These are phyloP conservation scores for Sinella curviseta DNA, from an alignment of 1,140 invertebrate species.

Conservation along the genomic window DNA sequence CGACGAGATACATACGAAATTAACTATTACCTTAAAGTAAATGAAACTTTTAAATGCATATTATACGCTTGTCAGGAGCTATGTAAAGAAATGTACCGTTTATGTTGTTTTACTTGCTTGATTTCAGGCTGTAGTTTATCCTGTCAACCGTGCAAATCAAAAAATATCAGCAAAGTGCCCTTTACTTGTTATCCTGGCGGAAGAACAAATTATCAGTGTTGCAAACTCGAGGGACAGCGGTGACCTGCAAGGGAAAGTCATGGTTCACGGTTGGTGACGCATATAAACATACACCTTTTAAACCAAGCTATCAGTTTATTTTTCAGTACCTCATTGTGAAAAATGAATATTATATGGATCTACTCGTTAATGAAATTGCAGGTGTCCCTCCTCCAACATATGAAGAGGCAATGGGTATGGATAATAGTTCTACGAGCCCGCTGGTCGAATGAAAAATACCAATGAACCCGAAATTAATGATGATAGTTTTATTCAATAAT, in stretches of 20 bases:
- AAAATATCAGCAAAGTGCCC: constrained; percentile 5
- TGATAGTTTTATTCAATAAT: too few species aligned
- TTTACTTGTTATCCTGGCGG: neutral
- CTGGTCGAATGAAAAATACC: neutral
- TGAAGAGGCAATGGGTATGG: neutral
- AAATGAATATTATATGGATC: too few species aligned
- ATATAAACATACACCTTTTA: too few species aligned
- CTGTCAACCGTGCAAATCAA: neutral
- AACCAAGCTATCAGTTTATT: too few species aligned
- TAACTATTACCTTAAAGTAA: constrained; percentile 8
- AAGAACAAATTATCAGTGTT: neutral
- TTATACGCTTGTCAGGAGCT: too few species aligned
- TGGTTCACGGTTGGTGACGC: too few species aligned
- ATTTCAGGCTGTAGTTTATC: neutral
- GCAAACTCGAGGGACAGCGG: too few species aligned
- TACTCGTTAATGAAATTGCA: too few species aligned
- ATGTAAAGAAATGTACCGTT: constrained; percentile 3
- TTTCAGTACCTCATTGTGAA: too few species aligned
- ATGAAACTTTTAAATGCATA: neutral
- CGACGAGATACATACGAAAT: neutral
- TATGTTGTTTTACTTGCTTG: neutral
- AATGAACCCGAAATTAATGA: too few species aligned
- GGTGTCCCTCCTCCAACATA: constrained; percentile 15
- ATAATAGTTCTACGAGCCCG: neutral
- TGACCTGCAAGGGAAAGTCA: too few species aligned